These are phyloP conservation scores for Hyposoter dolosus DNA, from an alignment of 2,888 invertebrate species.

Conservation along the genomic window DNA sequence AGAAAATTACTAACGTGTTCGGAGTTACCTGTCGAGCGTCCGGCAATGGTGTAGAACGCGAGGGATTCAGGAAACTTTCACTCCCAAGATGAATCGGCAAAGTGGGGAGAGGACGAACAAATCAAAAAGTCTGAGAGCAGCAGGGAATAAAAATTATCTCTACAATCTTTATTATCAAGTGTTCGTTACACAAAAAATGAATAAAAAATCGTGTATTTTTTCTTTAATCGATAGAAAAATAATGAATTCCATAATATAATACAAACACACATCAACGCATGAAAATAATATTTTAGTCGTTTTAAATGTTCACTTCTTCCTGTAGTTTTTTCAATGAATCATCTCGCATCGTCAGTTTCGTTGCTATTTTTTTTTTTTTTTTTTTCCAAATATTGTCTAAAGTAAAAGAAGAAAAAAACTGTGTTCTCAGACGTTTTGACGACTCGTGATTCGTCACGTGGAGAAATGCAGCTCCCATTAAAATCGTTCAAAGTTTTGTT, in stretches of 20 bases:
- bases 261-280: slow-evolving; percentile 50
- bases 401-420: slow-evolving; percentile 14
- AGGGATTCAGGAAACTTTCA: slow-evolving; percentile 61
- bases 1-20: background rate
- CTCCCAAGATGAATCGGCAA: slow-evolving; percentile 25
- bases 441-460: background rate
- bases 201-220: slow-evolving; percentile 1
- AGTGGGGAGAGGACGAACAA: slow-evolving; percentile 26
- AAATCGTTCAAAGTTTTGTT: slow-evolving; percentile 59
- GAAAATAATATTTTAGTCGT: slow-evolving; percentile 1
- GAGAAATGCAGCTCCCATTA: background rate
- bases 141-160: slow-evolving; percentile 20
- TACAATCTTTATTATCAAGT: slow-evolving; percentile 62
- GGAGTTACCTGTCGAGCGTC: slow-evolving; percentile 55
- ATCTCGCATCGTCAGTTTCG: background rate
- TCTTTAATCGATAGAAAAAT: slow-evolving; percentile 13
- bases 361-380: background rate
- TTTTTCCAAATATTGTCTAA: slow-evolving; percentile 1
- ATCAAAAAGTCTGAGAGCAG: slow-evolving; percentile 8
- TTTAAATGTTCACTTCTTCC: background rate
- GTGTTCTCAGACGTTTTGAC: slow-evolving; percentile 8
- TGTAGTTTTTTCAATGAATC: background rate
- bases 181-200: slow-evolving; percentile 47
- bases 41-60: slow-evolving; percentile 68
- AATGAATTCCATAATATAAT: slow-evolving; percentile 48